A percentile compares a stretch with the other conserved stretches of the same genome.
These are phyloP conservation scores for Picathartes gymnocephalus DNA, from an alignment of 2,113 vertebrate genomes.

Conservation along the genomic window DNA sequence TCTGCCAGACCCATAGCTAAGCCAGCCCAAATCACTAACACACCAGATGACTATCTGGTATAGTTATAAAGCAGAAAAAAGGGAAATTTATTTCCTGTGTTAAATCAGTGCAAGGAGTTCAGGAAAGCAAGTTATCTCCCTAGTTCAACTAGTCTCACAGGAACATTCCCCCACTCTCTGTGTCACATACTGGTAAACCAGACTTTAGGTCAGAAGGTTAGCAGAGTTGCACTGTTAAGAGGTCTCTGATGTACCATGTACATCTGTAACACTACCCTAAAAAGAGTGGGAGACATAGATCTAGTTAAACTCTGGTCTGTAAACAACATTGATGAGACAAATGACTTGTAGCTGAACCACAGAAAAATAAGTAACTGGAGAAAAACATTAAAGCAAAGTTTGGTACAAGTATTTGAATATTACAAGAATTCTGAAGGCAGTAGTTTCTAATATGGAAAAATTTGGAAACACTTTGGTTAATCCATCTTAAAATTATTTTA, in stretches of 20 bases:
- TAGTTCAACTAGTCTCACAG: background rate
- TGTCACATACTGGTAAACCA: background rate
- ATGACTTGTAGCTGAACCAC: background rate
- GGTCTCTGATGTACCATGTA: background rate
- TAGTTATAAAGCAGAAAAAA: background rate
- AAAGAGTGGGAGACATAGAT: background rate
- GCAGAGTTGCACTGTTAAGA: background rate
- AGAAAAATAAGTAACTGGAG: background rate
- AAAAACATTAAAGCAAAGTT: background rate
- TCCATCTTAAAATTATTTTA: background rate
- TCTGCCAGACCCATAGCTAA: background rate
- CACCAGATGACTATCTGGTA: background rate
- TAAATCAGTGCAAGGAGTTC: background rate
- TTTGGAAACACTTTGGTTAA: background rate
- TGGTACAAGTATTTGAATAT: background rate
- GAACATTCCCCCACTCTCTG: background rate
- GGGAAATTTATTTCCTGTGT: background rate
- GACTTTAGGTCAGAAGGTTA: background rate
- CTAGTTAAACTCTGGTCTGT: background rate
- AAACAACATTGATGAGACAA: background rate
- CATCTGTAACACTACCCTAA: background rate
- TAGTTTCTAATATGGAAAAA: background rate
- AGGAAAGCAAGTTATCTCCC: background rate
- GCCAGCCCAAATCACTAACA: background rate
- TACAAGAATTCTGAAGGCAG: background rate